Percentiles rank a stretch among this genome's conserved stretches.
Evolutionary conservation across 2,113 vertebrate species (phyloP).

Genomic region (Vicugna pacos): DNA sequence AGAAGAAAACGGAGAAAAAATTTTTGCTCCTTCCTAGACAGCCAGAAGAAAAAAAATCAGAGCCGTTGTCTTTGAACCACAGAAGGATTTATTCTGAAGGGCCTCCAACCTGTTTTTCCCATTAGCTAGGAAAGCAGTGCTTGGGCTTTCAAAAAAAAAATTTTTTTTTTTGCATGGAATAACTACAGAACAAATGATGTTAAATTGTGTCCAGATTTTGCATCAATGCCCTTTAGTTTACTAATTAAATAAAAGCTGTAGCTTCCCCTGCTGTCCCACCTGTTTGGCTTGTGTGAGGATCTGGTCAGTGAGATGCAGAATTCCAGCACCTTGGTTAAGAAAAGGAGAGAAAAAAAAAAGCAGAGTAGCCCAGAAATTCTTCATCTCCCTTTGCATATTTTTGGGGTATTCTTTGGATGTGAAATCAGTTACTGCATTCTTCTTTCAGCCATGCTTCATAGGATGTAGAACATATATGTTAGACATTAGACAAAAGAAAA

Average conservation of each 20-base stretch:
- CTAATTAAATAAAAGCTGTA: constrained; percentile 46
- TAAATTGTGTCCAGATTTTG: constrained; percentile 59
- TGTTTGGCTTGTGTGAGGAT: constrained; percentile 17
- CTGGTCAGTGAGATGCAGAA: not conserved
- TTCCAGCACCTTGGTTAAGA: constrained; percentile 21
- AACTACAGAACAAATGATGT: constrained; percentile 58
- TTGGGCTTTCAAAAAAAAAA: not conserved
- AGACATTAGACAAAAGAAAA: not conserved
- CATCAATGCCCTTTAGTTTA: constrained; percentile 27
- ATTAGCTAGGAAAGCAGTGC: not conserved
- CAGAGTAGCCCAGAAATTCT: not conserved
- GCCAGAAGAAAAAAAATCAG: not conserved
- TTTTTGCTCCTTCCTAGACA: not conserved
- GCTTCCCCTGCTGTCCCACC: not conserved
- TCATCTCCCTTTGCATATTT: not conserved
- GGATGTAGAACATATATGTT: not conserved
- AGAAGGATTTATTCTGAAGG: constrained; percentile 3
- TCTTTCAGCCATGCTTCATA: not conserved
- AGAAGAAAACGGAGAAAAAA: not conserved
- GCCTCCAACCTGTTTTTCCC: constrained; percentile 31
- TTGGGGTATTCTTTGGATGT: not conserved
- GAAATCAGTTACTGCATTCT: not conserved
- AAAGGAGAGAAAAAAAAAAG: not conserved
- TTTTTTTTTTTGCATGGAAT: not conserved
- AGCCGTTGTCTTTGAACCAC: constrained; percentile 28